Base-by-base conservation (phyloP, 2,888 invertebrate genomes). In the Hartigia nigra region DNA sequence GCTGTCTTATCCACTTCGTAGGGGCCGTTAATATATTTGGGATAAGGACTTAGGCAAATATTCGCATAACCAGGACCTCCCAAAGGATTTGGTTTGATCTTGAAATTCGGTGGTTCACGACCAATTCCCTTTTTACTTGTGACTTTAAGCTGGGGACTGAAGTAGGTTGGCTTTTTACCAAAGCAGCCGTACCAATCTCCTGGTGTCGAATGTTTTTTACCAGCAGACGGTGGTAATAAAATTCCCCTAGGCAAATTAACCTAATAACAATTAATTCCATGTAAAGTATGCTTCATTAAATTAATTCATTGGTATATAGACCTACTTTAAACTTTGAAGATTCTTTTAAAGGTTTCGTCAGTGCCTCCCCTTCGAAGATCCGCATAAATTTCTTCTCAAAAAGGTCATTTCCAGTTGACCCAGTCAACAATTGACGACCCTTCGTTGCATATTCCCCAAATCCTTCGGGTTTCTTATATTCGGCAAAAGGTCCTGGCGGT, bases 181-280 rank as follows among this genome's bases (percentile, higher is more conserved):
- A 94, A 86, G 74, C 93, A 93, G 23, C 94, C 94, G 81, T 92
- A 92, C 86, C 92, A 92, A 85, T 94, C 94, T 31, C 93, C 94
- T 1, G 93, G 93, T 12, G 92, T 91, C 1, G 93, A 90, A 82
- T 93, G 93, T 76, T 87, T 86, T 85, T 94, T 93, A 0, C 91
- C 82, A 4, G 88, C 87, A 11, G 91, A 85, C 5, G 89, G 77
- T 39, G 87, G 87, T 34, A 86, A 78, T 31, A 78, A 23, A 55
- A 55, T 9, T 55, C 23, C 39, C 14, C 23, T 55, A 9, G 39
- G 39, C 23, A 55, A 55, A 55, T 55, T 55, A 55, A 9, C 39
- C 39, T 55, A 23, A 55, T 14, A 55, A 2, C 39, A 23, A 55
- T 23, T 55, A 55, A 55, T 55, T 55, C 23, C 39, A 23, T 23